Evolutionary conservation across 2,113 vertebrate genomes (phyloP).

Genomic region (Rhinolophus ferrumequinum): DNA sequence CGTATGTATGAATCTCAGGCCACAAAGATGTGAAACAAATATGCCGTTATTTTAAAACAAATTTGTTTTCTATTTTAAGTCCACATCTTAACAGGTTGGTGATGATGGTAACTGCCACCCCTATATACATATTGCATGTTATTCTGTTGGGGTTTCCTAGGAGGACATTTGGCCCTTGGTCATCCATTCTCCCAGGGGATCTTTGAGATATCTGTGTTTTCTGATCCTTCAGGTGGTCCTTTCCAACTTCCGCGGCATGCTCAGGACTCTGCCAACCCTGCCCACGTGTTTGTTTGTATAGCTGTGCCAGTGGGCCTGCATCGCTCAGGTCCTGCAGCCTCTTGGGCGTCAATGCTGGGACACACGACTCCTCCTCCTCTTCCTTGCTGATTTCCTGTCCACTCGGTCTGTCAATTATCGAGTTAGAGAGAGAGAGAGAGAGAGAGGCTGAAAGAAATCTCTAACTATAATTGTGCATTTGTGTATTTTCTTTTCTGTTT

Average conservation of each 20-base stretch:
- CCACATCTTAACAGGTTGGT: not conserved
- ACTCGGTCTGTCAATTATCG: not conserved
- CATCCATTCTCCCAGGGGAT: not conserved
- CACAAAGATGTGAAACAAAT: not conserved
- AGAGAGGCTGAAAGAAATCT: not conserved
- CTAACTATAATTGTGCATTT: not conserved
- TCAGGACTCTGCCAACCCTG: not conserved
- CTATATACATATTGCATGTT: not conserved
- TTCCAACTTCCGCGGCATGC: too few relatives aligned
- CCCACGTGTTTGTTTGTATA: too few relatives aligned
- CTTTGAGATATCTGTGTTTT: not conserved
- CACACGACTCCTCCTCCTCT: not conserved
- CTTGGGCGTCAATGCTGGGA: not conserved
- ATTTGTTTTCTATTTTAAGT: not conserved
- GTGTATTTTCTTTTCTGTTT: not conserved
- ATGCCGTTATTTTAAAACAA: not conserved
- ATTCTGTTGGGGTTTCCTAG: too few relatives aligned
- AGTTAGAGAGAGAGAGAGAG: not conserved
- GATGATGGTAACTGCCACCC: not conserved
- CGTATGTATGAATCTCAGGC: not conserved
- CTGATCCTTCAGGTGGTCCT: not conserved
- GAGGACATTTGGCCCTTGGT: not conserved
- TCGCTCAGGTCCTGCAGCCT: not conserved
- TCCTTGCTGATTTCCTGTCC: not conserved
- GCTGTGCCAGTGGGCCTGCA: not conserved